These are phyloP conservation scores for Cliona cf. orientalis DNA, from an alignment of 37 sponge, comb jelly and placozoan genomes.

Conservation along the genomic window DNA sequence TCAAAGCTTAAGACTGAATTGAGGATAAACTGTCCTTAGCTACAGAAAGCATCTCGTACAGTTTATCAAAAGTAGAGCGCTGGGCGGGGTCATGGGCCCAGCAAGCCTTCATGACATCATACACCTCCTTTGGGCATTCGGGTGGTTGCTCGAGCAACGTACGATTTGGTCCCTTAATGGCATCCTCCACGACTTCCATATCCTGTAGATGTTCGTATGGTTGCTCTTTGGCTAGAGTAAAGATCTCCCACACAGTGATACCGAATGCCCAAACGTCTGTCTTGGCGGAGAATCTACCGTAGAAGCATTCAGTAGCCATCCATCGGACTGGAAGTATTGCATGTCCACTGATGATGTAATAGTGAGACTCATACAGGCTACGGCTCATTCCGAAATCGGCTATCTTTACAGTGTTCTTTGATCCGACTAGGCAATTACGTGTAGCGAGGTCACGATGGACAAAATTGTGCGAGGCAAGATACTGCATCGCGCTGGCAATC, in stretches of 20 bases:
- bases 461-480: constrained; percentile 58
- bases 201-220: constrained; percentile 64
- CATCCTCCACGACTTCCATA: constrained; percentile 62
- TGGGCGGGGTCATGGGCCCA: constrained; percentile 43
- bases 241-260: constrained; percentile 76
- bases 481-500: constrained; percentile 72
- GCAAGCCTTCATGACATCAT: constrained; percentile 60
- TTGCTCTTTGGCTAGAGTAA: constrained; percentile 45
- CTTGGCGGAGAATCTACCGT: constrained; percentile 63
- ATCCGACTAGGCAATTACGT: constrained; percentile 73
- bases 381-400: constrained; percentile 72
- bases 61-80: constrained; percentile 50
- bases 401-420: constrained; percentile 57
- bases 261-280: constrained; percentile 80
- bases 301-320: constrained; percentile 79
- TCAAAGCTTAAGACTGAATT: too few species aligned
- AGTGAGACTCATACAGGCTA: constrained; percentile 56
- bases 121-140: constrained; percentile 44
- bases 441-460: constrained; percentile 80
- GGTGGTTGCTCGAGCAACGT: constrained; percentile 29
- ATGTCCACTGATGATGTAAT: constrained; percentile 54
- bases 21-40: too few species aligned
- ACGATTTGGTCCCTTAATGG: constrained; percentile 12
- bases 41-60: too few species aligned
- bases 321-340: constrained; percentile 69